Evolutionary conservation across 2,113 vertebrate genomes (phyloP).

Genomic region (Upupa epops): DNA sequence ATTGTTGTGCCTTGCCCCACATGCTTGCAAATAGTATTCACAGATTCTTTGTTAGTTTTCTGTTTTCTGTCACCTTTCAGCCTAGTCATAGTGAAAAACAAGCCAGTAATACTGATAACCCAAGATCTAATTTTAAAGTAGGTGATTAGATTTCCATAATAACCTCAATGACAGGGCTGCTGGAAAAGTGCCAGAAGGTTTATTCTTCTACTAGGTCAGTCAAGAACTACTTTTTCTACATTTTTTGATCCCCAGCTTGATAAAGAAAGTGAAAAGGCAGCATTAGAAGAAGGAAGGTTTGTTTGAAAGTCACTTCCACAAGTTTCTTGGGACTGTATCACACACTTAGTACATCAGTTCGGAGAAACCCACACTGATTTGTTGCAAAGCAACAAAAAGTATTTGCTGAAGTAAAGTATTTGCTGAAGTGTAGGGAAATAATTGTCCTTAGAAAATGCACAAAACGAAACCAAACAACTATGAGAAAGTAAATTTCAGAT

Average conservation of each 20-base stretch:
- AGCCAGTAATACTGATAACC: constrained; percentile 5
- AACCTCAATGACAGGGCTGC: not conserved
- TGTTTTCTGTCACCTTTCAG: constrained; percentile 32
- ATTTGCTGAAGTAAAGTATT: constrained; percentile 4
- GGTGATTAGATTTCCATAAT: constrained; percentile 9
- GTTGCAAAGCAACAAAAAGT: not conserved
- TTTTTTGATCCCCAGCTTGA: not conserved
- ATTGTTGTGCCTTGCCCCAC: not conserved
- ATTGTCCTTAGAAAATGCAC: not conserved
- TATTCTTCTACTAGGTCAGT: not conserved
- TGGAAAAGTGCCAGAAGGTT: constrained; percentile 7
- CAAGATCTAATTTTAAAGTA: constrained; percentile 5
- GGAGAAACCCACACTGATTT: not conserved
- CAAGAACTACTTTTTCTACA: not conserved
- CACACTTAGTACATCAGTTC: not conserved
- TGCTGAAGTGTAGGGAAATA: not conserved
- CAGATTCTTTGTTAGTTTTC: not conserved
- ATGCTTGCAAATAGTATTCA: not conserved
- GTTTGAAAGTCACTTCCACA: not conserved
- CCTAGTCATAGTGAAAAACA: not conserved
- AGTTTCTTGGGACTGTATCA: not conserved
- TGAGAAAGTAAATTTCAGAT: not conserved
- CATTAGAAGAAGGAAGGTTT: not conserved
- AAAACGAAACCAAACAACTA: not conserved
- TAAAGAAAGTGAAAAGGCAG: not conserved